Evolutionary conservation across 1,140 invertebrate genomes (phyloP).

Genomic region (Periplaneta americana): DNA sequence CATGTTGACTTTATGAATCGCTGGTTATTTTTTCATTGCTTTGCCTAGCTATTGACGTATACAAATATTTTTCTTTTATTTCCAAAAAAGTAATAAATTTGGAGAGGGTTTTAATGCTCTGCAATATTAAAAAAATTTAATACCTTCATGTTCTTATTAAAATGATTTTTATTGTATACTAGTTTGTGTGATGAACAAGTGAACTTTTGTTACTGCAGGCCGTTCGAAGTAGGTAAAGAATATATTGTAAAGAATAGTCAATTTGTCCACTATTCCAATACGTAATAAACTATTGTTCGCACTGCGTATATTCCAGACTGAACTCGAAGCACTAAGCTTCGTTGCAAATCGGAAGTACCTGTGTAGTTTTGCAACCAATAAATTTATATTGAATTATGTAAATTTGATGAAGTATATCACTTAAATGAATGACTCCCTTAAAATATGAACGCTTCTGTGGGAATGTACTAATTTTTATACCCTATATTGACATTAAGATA

Average conservation of each 20-base stretch:
- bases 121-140: conserved; percentile 4
- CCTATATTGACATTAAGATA: too few species aligned
- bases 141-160: conserved; percentile 12
- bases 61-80: background rate
- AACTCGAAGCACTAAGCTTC: background rate
- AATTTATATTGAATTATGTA: background rate
- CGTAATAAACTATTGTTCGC: background rate
- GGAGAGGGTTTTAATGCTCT: background rate
- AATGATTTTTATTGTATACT: conserved; percentile 15
- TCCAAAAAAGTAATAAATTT: background rate
- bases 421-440: too few species aligned
- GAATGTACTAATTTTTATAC: too few species aligned
- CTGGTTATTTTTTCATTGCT: conserved; percentile 10
- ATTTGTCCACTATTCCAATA: background rate
- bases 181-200: conserved; percentile 14
- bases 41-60: conserved; percentile 14
- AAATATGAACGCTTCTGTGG: too few species aligned
- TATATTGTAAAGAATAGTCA: background rate
- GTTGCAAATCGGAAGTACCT: background rate
- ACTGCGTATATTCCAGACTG: background rate
- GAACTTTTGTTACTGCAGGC: conserved; percentile 4
- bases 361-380: background rate
- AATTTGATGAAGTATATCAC: too few species aligned
- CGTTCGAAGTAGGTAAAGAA: background rate
- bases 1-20: conserved; percentile 16